phyloP scores from a whole-genome alignment of 2,888 invertebrate genomes.

The Philopedon plagiatum region DNA sequence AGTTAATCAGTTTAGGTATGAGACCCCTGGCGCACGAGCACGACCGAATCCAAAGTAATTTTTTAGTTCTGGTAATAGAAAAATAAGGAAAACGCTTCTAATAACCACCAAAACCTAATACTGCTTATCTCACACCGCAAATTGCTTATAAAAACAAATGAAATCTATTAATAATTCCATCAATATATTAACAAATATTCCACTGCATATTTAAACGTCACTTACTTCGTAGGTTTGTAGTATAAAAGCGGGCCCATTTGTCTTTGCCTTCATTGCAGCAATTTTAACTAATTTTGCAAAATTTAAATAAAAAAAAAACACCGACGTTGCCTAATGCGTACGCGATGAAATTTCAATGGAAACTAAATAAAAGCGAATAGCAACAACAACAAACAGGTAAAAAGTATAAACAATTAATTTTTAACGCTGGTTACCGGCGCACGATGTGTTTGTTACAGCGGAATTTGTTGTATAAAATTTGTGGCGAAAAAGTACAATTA shows the following conservation, averaged over 20 bases:
- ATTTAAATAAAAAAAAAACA: conserved; percentile 1
- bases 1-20: too few species aligned
- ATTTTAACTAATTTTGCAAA: conserved; percentile 4
- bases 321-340: conserved; percentile 10
- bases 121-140: neutral
- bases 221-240: conserved; percentile 77
- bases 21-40: too few species aligned
- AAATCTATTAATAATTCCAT: neutral
- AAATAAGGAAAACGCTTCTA: neutral
- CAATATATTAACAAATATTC: neutral
- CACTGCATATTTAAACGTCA: conserved; percentile 52
- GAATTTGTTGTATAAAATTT: conserved; percentile 1
- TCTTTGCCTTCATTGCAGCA: conserved; percentile 46
- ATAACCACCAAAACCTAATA: neutral
- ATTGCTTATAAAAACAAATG: conserved; percentile 24
- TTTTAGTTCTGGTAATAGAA: too few species aligned
- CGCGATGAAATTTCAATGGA: conserved; percentile 39
- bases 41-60: too few species aligned
- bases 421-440: conserved; percentile 22
- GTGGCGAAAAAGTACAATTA: neutral
- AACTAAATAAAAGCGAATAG: conserved; percentile 37
- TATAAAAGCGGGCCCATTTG: conserved; percentile 71
- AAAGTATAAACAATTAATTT: conserved; percentile 51
- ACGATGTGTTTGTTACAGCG: conserved; percentile 13
- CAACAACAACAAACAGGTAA: conserved; percentile 43